A percentile compares a stretch with the other conserved stretches of the same genome.
phyloP scores from a whole-genome alignment of 2,797 vertebrate species.

The Vespertilio murinus region DNA sequence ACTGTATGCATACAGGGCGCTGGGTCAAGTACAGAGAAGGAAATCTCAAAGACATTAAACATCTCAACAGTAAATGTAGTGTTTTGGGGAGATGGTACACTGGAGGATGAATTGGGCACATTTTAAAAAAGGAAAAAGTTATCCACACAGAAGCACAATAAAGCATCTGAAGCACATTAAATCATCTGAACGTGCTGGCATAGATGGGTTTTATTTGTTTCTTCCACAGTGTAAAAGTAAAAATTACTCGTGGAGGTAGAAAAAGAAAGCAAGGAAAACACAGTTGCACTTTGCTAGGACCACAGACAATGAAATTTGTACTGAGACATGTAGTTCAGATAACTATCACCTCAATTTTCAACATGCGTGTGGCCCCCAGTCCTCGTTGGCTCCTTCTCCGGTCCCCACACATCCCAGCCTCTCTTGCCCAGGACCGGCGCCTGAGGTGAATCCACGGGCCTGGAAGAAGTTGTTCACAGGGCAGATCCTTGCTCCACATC shows the following conservation, averaged over 20 bases:
- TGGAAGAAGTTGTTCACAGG: background rate
- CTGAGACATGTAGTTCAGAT: background rate
- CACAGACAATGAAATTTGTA: background rate
- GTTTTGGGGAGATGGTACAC: background rate
- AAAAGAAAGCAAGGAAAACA: background rate
- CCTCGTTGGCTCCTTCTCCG: background rate
- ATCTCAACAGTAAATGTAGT: background rate
- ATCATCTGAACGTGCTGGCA: background rate
- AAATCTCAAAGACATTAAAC: conserved; percentile 2
- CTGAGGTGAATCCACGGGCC: background rate
- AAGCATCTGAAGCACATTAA: background rate
- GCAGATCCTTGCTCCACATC: background rate
- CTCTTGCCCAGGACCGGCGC: background rate
- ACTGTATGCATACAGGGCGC: background rate
- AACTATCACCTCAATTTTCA: background rate
- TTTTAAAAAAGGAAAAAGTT: background rate
- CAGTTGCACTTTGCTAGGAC: background rate
- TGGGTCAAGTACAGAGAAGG: background rate
- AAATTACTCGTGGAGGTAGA: background rate
- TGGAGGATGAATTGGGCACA: background rate
- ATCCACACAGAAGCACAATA: background rate
- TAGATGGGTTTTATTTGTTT: background rate
- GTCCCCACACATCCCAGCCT: background rate
- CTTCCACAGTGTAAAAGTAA: background rate
- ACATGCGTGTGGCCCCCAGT: background rate